These are phyloP conservation scores for Mactra quadrangularis DNA, from an alignment of 1,140 invertebrate genomes.

Conservation along the genomic window DNA sequence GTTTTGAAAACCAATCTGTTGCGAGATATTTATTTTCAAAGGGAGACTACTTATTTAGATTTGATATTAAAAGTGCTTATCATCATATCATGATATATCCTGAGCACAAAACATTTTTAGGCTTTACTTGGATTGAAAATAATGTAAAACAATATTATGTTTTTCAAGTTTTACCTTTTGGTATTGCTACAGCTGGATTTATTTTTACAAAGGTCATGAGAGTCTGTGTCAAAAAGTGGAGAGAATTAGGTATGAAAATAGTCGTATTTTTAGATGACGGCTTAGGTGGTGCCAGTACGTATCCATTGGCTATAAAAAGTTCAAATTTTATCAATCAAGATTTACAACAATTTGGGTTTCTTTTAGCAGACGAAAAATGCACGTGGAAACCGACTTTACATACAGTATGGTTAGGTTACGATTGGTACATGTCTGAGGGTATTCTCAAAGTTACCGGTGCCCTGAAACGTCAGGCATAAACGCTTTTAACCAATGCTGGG, in stretches of 20 bases:
- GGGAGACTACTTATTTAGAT: conserved; percentile 30
- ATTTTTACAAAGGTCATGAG: conserved; percentile 49
- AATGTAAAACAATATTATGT: conserved; percentile 35
- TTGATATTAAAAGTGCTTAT: conserved; percentile 59
- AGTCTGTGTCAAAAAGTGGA: conserved; percentile 9
- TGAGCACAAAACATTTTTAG: conserved; percentile 32
- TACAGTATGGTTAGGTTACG: no score
- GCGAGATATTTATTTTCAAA: conserved; percentile 6
- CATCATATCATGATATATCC: conserved; percentile 45
- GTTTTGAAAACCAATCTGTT: conserved; percentile 40
- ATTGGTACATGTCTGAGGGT: no score
- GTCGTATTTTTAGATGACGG: background rate
- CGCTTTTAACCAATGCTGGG: conserved; percentile 14
- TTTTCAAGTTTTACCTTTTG: conserved; percentile 49
- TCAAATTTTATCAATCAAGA: background rate
- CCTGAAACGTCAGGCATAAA: background rate
- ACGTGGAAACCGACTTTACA: no score
- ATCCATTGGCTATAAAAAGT: no score
- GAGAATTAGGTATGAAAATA: conserved; percentile 6
- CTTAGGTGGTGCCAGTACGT: background rate
- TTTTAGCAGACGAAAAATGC: background rate
- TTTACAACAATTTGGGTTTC: no score
- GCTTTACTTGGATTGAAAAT: conserved; percentile 20
- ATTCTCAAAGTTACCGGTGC: conserved; percentile 15
- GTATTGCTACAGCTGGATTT: conserved; percentile 37